Evolutionary conservation across 2,888 invertebrate species (phyloP).

Genomic region (Ligdia adustata): DNA sequence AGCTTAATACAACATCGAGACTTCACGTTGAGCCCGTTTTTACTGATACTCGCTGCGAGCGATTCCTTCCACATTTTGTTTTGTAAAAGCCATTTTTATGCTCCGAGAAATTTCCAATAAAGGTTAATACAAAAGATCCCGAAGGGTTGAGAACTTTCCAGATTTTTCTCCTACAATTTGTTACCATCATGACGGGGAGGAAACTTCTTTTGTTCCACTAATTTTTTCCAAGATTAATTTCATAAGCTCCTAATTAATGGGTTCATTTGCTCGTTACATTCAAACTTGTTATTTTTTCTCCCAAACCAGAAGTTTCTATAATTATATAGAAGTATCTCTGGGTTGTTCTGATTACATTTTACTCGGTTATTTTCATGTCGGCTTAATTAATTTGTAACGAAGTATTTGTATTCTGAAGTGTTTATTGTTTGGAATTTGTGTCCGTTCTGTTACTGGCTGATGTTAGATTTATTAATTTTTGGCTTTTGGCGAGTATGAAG

Average conservation of each 20-base stretch:
- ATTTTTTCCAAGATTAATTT: conserved; percentile 33
- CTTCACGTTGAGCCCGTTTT: conserved; percentile 1
- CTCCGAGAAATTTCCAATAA: conserved; percentile 20
- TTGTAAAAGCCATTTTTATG: conserved; percentile 18
- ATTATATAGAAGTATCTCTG: background rate
- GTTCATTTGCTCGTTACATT: conserved; percentile 32
- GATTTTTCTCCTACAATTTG: conserved; percentile 18
- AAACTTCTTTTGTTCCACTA: conserved; percentile 21
- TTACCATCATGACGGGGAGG: conserved; percentile 17
- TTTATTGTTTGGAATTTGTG: conserved; percentile 2
- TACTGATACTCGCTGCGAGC: conserved; percentile 7
- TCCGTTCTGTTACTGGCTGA: background rate
- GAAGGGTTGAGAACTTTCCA: conserved; percentile 17
- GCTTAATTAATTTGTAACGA: conserved; percentile 19
- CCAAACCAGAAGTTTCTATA: too few species aligned
- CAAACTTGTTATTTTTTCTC: conserved; percentile 23
- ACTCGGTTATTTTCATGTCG: conserved; percentile 15
- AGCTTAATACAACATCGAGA: too few species aligned
- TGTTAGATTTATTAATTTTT: background rate
- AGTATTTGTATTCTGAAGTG: conserved; percentile 4
- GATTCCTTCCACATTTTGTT: conserved; percentile 5
- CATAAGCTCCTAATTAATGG: conserved; percentile 37
- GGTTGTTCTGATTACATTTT: conserved; percentile 7
- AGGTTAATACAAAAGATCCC: conserved; percentile 9
- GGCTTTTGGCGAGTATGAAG: too few species aligned